Percentiles rank a stretch among this genome's conserved stretches.
phyloP scores from a whole-genome alignment of 2,888 invertebrate genomes.

The Athrips mouffetella region DNA sequence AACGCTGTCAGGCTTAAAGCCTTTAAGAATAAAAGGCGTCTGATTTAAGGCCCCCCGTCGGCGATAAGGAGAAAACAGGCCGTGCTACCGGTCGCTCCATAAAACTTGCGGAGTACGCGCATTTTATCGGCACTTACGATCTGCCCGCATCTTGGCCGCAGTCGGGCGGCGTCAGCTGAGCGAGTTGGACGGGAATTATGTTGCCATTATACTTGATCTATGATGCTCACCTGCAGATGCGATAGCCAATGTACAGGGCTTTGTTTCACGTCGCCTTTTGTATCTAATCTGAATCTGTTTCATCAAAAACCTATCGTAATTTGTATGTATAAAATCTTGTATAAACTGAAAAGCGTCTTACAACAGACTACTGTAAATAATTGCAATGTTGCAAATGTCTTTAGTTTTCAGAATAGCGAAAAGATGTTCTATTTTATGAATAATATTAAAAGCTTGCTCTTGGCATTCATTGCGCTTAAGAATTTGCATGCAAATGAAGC shows the following conservation, averaged over 20 bases:
- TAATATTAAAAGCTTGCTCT: too few relatives aligned
- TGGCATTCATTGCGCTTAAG: not conserved
- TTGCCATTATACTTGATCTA: constrained; percentile 58
- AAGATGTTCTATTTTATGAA: too few relatives aligned
- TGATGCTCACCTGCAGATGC: constrained; percentile 41
- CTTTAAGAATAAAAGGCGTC: constrained; percentile 61
- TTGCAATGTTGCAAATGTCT: too few relatives aligned
- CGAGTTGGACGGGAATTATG: constrained; percentile 57
- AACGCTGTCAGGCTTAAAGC: constrained; percentile 50
- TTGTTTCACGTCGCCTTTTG: constrained; percentile 26
- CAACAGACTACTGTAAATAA: too few relatives aligned
- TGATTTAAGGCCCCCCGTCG: constrained; percentile 66
- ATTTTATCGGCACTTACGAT: constrained; percentile 58
- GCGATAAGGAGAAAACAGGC: constrained; percentile 69
- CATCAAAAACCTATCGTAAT: not conserved
- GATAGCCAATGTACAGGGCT: constrained; percentile 42
- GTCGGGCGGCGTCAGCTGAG: constrained; percentile 55
- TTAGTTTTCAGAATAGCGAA: too few relatives aligned
- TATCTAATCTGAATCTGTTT: not conserved
- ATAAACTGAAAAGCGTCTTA: too few relatives aligned
- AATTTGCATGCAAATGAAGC: constrained; percentile 10
- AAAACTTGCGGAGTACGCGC: constrained; percentile 65
- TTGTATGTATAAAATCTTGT: too few relatives aligned
- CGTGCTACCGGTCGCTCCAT: constrained; percentile 59
- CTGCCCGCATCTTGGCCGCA: constrained; percentile 61